Conservation (phyloP, 2,797 vertebrate species). For the Eutrigla gurnardus region DNA sequence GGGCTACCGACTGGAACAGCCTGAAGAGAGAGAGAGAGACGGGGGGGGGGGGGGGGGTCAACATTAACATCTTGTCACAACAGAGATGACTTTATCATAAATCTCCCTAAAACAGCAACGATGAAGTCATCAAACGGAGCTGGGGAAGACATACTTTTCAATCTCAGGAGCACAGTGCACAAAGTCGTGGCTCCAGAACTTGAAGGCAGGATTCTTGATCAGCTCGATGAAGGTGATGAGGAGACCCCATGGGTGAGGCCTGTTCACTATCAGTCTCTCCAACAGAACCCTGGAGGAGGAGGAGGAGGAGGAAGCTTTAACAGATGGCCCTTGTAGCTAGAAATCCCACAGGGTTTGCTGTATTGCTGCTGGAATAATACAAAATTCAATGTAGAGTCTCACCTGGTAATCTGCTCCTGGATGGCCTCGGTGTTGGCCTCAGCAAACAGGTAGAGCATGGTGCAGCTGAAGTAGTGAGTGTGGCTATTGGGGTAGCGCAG, state of each 20-base stretch:
- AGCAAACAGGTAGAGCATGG: slow-evolving; percentile 98
- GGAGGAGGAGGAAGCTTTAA: neutral
- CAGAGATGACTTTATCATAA: neutral
- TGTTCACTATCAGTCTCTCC: slow-evolving; percentile 98
- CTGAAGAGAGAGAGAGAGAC: slow-evolving; percentile 80
- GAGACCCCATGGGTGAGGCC: slow-evolving; percentile 99
- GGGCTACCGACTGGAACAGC: slow-evolving; percentile 98
- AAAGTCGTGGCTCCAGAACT: slow-evolving; percentile 99
- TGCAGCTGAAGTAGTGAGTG: slow-evolving; percentile 99
- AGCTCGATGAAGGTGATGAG: slow-evolving; percentile 99
- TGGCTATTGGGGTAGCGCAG: slow-evolving; percentile 99
- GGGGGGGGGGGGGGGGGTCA: too few species aligned
- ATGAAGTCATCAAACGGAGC: neutral
- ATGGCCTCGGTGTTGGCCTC: slow-evolving; percentile 99
- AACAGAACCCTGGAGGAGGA: slow-evolving; percentile 89
- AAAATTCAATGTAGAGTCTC: slow-evolving; percentile 23
- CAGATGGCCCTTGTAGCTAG: neutral
- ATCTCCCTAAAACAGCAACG: neutral
- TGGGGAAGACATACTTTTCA: slow-evolving; percentile 90
- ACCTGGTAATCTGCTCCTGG: slow-evolving; percentile 99
- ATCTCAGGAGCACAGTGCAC: slow-evolving; percentile 99
- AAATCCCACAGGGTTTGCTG: rapidly evolving
- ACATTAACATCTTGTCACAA: neutral
- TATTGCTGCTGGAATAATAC: too few species aligned
- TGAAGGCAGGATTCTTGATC: slow-evolving; percentile 99